Percentiles rank a stretch among this genome's conserved stretches.
phyloP scores from a whole-genome alignment of 2,888 invertebrate species.

The Argyresthia albistria region DNA sequence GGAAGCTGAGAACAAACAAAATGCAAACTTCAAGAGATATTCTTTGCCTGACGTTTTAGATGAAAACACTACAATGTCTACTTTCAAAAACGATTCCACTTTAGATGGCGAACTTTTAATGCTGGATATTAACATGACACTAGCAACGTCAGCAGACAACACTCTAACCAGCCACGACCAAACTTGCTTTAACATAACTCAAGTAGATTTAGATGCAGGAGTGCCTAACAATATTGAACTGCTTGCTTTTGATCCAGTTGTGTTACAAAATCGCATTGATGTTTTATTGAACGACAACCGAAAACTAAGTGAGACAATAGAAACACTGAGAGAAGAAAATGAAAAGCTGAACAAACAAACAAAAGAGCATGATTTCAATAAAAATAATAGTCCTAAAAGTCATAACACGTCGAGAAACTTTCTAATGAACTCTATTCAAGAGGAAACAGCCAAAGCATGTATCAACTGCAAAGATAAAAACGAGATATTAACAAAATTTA shows the following conservation, averaged over 20 bases:
- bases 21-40: slow-evolving; percentile 37
- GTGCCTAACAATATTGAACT: slow-evolving; percentile 12
- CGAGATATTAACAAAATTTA: slow-evolving; percentile 17
- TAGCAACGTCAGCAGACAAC: slow-evolving; percentile 36
- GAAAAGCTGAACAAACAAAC: slow-evolving; percentile 10
- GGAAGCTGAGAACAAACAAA: slow-evolving; percentile 24
- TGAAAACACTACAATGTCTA: slow-evolving; percentile 26
- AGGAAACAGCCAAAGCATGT: background rate
- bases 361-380: background rate
- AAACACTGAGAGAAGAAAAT: slow-evolving; percentile 9
- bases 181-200: slow-evolving; percentile 46
- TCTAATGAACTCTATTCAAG: background rate
- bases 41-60: slow-evolving; percentile 46
- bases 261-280: slow-evolving; percentile 22
- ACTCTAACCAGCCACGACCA: slow-evolving; percentile 44
- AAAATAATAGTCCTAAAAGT: background rate
- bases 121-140: slow-evolving; percentile 56
- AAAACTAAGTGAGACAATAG: background rate
- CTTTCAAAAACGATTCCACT: slow-evolving; percentile 49
- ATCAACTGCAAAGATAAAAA: slow-evolving; percentile 1
- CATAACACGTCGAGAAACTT: background rate
- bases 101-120: slow-evolving; percentile 55
- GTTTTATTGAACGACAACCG: slow-evolving; percentile 17
- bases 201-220: slow-evolving; percentile 20
- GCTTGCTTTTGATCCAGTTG: slow-evolving; percentile 18